Evolutionary conservation across 2,113 vertebrate genomes (phyloP).

Genomic region (Pipra filicauda): DNA sequence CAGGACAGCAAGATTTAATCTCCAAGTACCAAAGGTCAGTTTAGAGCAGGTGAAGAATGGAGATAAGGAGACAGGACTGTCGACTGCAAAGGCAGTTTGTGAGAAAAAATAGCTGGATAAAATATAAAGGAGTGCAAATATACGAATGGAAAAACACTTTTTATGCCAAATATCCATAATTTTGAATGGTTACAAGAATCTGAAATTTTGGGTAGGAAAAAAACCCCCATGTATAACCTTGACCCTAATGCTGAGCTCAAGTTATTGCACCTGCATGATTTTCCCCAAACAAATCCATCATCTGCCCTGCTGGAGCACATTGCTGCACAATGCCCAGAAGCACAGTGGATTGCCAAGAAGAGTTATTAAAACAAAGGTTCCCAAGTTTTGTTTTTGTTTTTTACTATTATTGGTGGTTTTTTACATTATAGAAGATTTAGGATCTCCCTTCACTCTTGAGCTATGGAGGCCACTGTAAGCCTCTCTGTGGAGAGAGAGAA

Average conservation of each 20-base stretch:
- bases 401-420: not conserved
- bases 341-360: not conserved
- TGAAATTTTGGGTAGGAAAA: not conserved
- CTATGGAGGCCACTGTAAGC: not conserved
- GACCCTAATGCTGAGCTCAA: not conserved
- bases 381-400: not conserved
- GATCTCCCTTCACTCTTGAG: not conserved
- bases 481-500: not conserved
- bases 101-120: not conserved
- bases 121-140: not conserved
- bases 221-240: not conserved
- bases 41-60: not conserved
- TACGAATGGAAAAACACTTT: not conserved
- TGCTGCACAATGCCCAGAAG: not conserved
- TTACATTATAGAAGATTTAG: not conserved
- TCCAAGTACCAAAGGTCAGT: constrained; percentile 12
- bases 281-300: constrained; percentile 24
- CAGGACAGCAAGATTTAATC: constrained; percentile 33
- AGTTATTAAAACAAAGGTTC: not conserved
- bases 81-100: not conserved
- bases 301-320: not conserved
- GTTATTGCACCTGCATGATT: not conserved
- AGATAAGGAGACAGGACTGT: not conserved
- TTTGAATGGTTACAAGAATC: not conserved
- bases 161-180: not conserved